A percentile compares a stretch with the other conserved stretches of the same genome.
Evolutionary conservation across 2,113 vertebrate species (phyloP).

Genomic region (Oryzias celebensis): DNA sequence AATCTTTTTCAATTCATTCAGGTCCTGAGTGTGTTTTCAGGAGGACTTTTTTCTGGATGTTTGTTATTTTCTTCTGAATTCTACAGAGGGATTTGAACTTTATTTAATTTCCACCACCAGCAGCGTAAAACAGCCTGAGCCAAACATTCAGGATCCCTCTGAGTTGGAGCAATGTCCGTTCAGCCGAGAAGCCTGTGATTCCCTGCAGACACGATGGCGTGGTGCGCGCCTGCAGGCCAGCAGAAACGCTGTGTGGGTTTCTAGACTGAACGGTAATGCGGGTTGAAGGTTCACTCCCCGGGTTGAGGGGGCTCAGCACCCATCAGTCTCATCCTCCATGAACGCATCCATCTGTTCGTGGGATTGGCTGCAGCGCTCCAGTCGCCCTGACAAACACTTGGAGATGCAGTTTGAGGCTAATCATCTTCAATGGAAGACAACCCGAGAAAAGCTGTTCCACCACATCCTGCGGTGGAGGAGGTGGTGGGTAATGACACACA

Average conservation of each 20-base stretch:
- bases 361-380: slow-evolving; percentile 18
- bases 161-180: slow-evolving; percentile 40
- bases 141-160: slow-evolving; percentile 15
- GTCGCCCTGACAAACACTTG: slow-evolving; percentile 58
- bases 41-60: background rate
- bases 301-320: slow-evolving; percentile 23
- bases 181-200: slow-evolving; percentile 43
- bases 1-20: too few species aligned
- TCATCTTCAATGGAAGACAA: slow-evolving; percentile 65
- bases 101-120: slow-evolving; percentile 10
- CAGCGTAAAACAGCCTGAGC: slow-evolving; percentile 29
- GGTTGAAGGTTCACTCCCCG: slow-evolving; percentile 36
- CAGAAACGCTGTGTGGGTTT: slow-evolving; percentile 11
- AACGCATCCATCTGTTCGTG: slow-evolving; percentile 49
- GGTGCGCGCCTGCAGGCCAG: slow-evolving; percentile 38
- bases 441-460: slow-evolving; percentile 60
- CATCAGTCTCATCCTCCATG: slow-evolving; percentile 35
- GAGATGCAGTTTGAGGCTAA: slow-evolving; percentile 64
- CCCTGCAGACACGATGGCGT: slow-evolving; percentile 29
- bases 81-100: slow-evolving; percentile 1
- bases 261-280: slow-evolving; percentile 29
- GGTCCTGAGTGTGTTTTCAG: too few species aligned
- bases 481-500: slow-evolving; percentile 60
- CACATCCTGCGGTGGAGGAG: slow-evolving; percentile 49
- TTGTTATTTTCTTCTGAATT: background rate